These are phyloP conservation scores for Plusia festucae DNA, from an alignment of 2,888 invertebrate genomes.

Conservation along the genomic window DNA sequence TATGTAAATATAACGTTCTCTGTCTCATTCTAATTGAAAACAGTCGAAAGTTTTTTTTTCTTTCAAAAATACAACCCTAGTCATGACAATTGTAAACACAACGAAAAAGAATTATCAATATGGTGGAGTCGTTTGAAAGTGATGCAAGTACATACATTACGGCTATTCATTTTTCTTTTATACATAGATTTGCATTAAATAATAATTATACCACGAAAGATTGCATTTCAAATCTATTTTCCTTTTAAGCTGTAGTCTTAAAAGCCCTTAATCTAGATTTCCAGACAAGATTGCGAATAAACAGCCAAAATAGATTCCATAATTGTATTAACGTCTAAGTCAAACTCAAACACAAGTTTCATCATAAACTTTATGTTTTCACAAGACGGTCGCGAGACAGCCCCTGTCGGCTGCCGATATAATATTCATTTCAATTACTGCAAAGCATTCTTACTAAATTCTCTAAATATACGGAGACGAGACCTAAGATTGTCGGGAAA, in stretches of 20 bases:
- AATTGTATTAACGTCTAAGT: slow-evolving; percentile 9
- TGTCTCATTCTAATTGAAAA: too few relatives aligned
- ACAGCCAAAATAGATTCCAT: slow-evolving; percentile 1
- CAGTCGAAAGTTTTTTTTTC: too few relatives aligned
- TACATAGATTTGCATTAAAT: too few relatives aligned
- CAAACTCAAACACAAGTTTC: slow-evolving; percentile 6
- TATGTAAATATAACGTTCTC: too few relatives aligned
- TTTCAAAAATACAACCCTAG: too few relatives aligned
- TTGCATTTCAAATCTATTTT: neutral
- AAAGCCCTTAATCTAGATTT: neutral
- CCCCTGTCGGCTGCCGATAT: slow-evolving; percentile 47
- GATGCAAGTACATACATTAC: too few relatives aligned
- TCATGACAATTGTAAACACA: too few relatives aligned
- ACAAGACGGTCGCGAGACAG: slow-evolving; percentile 14
- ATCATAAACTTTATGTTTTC: slow-evolving; percentile 29
- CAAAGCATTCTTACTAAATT: slow-evolving; percentile 24
- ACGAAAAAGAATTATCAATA: too few relatives aligned
- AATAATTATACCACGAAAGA: too few relatives aligned
- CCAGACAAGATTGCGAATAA: neutral
- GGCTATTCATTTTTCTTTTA: too few relatives aligned
- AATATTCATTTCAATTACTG: slow-evolving; percentile 49
- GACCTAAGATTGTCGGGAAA: neutral
- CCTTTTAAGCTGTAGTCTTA: neutral
- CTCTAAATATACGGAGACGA: slow-evolving; percentile 4
- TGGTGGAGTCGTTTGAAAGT: too few relatives aligned